Base-by-base conservation (phyloP, 2,113 vertebrate species). In the Amphiprion percula region DNA sequence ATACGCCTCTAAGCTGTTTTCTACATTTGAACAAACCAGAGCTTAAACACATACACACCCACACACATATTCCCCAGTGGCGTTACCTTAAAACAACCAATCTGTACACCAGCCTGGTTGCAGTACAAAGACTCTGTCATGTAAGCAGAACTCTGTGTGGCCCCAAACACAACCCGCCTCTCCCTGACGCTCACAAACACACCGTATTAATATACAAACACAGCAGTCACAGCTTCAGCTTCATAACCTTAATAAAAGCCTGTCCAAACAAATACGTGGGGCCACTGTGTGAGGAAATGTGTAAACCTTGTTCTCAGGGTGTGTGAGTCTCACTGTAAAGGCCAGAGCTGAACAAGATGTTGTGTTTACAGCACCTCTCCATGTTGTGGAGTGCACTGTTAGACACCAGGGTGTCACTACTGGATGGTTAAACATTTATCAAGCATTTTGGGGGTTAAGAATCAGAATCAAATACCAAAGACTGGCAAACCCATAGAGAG, bases 81-180 rank as follows among this genome's bases (percentile, higher is more conserved):
- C 10, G 47, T 67, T 74, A 15, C 58, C 68, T 69, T 74, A 66
- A 79, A 64, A 73, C 64, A 66, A 65, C 50, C 63, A 60, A 71
- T 65, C 69, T 71, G 70, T 69, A 53, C 74, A 73, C 53, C 16
- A 21, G 41, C 67, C 82, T 87, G 80, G 84, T 87, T 68, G 21
- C 33, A 46, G 28, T 26, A 86, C 66, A 82, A 82, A 79, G 68
- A 64, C 59, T 26, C 71, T 61, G 84, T 87, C 74, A 74, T 46
- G 54, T 71, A 23, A 77, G 44, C 54, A 19, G 63, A 1, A 0
- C 33, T 56, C n/a, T 46, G 68, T 30, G 14, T 4, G 4, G 47
- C 52, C 53, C 17, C 1, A 24, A 55, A 69, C 78, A 74, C 73
- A 68, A 78, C 41, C 80, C 61, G 1, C 58, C 68, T 28, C 37